Evolutionary conservation across 2,888 invertebrate genomes (phyloP).

Genomic region (Sisyra terminalis): DNA sequence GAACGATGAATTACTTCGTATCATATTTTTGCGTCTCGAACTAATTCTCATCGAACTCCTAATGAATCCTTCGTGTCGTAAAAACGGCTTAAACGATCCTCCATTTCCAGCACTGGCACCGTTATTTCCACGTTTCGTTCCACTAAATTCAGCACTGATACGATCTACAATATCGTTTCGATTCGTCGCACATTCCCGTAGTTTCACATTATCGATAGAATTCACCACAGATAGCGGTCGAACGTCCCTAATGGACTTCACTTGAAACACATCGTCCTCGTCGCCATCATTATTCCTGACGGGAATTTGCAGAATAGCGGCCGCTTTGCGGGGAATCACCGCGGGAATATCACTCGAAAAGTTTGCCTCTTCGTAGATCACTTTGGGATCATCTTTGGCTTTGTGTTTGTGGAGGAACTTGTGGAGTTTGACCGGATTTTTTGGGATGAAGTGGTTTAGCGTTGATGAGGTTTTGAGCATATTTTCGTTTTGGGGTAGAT

Average conservation of each 20-base stretch:
- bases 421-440: too few species aligned
- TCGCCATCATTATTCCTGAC: slow-evolving; percentile 12
- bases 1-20: slow-evolving; percentile 6
- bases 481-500: too few species aligned
- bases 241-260: neutral
- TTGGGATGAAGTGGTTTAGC: too few species aligned
- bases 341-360: slow-evolving; percentile 21
- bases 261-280: too few species aligned
- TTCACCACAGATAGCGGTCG: slow-evolving; percentile 18
- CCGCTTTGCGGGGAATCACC: slow-evolving; percentile 42
- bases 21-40: neutral
- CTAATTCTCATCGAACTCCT: slow-evolving; percentile 21
- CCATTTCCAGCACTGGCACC: too few species aligned
- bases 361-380: neutral
- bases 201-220: slow-evolving; percentile 12
- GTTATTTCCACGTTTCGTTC: too few species aligned
- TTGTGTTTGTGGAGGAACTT: too few species aligned
- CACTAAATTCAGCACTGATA: too few species aligned
- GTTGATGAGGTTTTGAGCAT: too few species aligned
- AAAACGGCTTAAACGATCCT: neutral
- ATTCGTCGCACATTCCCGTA: slow-evolving; percentile 10
- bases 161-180: too few species aligned
- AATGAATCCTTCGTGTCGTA: slow-evolving; percentile 17
- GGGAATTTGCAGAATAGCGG: slow-evolving; percentile 40
- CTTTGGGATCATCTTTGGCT: slow-evolving; percentile 15